Evolutionary conservation across 2,113 vertebrate species (phyloP).

Genomic region (Myotis yumanensis): DNA sequence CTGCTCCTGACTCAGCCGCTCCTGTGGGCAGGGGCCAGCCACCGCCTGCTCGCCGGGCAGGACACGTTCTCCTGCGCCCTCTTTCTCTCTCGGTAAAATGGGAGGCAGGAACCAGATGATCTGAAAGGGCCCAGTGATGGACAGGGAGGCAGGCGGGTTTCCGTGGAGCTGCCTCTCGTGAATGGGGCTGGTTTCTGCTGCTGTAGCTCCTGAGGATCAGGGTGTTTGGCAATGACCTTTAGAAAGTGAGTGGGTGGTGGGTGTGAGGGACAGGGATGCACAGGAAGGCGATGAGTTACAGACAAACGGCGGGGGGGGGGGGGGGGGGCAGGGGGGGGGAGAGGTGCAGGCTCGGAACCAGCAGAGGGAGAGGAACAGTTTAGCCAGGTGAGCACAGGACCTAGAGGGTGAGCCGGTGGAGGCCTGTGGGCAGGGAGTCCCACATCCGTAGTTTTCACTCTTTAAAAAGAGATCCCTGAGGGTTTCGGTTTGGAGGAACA

Average conservation of each 20-base stretch:
- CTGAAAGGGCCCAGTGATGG: not conserved
- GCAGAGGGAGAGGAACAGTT: not conserved
- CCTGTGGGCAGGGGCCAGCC: not conserved
- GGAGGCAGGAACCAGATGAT: not conserved
- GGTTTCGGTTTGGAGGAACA: not conserved
- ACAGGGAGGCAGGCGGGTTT: not conserved
- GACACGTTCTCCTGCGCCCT: not conserved
- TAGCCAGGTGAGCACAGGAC: not conserved
- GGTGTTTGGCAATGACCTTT: not conserved
- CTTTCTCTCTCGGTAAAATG: not conserved
- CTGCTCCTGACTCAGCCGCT: not conserved
- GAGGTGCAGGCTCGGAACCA: not conserved
- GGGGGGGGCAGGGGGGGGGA: too few species aligned
- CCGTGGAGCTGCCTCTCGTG: not conserved
- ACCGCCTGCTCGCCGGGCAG: fast-evolving
- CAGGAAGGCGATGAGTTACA: not conserved
- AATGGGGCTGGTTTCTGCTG: not conserved
- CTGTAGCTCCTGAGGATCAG: not conserved
- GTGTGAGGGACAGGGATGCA: not conserved
- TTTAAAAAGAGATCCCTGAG: not conserved
- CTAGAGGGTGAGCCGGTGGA: not conserved
- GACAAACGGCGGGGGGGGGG: not conserved
- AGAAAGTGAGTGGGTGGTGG: not conserved
- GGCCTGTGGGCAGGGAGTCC: not conserved
- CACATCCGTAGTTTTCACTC: not conserved